These are phyloP conservation scores for Nothocercus nigrocapillus DNA, from an alignment of 2,113 vertebrate species.

Conservation along the genomic window DNA sequence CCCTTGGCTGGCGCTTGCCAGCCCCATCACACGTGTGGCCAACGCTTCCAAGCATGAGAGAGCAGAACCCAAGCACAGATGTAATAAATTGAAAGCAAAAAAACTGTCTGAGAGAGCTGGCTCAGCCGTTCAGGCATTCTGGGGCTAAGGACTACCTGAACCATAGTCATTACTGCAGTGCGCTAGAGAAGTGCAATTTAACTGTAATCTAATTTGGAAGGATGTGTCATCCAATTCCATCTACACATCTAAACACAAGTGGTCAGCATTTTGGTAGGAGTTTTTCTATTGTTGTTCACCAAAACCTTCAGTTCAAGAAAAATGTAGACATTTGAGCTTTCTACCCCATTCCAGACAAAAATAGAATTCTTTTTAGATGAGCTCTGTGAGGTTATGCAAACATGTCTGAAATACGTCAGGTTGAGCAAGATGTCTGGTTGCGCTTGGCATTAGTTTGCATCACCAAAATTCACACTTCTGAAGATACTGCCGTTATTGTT, in stretches of 20 bases:
- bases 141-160: not conserved
- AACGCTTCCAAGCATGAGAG: accelerated
- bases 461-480: accelerated
- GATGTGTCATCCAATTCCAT: not conserved
- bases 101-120: not conserved
- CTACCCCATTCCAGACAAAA: not conserved
- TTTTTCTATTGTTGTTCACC: not conserved
- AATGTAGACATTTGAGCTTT: not conserved
- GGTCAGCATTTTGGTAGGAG: not conserved
- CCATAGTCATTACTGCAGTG: not conserved
- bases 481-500: not conserved
- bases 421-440: not conserved
- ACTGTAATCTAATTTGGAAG: not conserved
- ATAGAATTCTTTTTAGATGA: accelerated
- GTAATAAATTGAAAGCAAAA: not conserved
- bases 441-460: not conserved
- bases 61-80: not conserved
- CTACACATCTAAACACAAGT: not conserved
- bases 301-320: not conserved
- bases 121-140: not conserved
- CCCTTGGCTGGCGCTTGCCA: not conserved
- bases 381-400: not conserved
- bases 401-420: not conserved
- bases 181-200: not conserved
- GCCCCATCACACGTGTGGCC: not conserved